Conservation (phyloP, 2,113 vertebrate species). For the Melospiza melodia region DNA sequence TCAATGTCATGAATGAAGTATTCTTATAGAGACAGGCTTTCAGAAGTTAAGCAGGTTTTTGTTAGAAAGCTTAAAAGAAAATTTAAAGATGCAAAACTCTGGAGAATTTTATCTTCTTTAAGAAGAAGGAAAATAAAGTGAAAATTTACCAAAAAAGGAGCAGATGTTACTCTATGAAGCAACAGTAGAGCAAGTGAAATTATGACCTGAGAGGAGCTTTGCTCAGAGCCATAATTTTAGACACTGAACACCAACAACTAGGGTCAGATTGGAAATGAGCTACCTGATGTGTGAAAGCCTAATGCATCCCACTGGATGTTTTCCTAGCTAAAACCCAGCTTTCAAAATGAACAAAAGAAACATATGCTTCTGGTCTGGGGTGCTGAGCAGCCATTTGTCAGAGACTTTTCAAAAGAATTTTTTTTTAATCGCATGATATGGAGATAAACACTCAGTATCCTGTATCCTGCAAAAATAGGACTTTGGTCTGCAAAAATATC, state of each 20-base stretch:
- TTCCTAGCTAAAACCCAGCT: background rate
- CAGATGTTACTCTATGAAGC: background rate
- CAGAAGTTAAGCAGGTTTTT: background rate
- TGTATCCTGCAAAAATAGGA: background rate
- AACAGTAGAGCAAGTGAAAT: background rate
- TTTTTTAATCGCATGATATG: background rate
- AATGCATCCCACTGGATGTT: background rate
- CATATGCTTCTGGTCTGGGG: background rate
- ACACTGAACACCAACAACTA: background rate
- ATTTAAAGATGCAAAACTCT: background rate
- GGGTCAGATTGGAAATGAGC: background rate
- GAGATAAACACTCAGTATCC: background rate
- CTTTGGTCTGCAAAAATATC: background rate
- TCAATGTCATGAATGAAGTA: background rate
- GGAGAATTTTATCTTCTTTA: background rate
- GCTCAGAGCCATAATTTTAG: background rate
- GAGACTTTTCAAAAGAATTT: background rate
- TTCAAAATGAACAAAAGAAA: background rate
- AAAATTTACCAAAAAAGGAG: background rate
- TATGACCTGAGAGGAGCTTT: background rate
- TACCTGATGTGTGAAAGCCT: background rate
- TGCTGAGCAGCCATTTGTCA: background rate
- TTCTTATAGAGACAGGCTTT: background rate
- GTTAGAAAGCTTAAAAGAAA: background rate
- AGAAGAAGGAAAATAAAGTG: background rate